Conservation (phyloP, 2,113 vertebrate genomes). For the Catagonus wagneri region DNA sequence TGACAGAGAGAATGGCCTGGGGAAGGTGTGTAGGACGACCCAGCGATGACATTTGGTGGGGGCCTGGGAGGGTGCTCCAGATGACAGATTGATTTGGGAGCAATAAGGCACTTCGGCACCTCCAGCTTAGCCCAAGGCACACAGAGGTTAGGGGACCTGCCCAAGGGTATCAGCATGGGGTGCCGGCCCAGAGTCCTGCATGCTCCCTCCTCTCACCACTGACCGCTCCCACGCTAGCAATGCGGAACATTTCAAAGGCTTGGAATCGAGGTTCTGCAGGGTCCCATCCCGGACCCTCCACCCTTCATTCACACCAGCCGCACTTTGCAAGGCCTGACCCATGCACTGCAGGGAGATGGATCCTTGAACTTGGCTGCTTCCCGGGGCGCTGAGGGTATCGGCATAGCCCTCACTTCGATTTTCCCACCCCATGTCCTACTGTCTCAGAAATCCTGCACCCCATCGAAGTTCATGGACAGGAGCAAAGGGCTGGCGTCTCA, state of each 20-base stretch:
- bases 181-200: neutral
- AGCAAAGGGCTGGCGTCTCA: neutral
- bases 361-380: neutral
- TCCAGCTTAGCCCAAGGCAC: neutral
- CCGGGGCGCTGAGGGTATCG: neutral
- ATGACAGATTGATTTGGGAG: neutral
- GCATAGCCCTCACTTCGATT: neutral
- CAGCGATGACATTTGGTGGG: neutral
- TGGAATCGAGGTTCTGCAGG: neutral
- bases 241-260: neutral
- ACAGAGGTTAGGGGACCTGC: neutral
- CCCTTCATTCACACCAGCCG: neutral
- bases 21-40: neutral
- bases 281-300: too few species aligned
- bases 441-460: neutral
- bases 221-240: neutral
- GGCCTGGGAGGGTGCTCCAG: neutral
- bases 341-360: fast-evolving
- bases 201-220: neutral
- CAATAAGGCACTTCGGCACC: neutral
- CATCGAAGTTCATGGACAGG: neutral
- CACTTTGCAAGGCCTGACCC: neutral
- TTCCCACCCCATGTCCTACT: fast-evolving
- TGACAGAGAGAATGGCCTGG: neutral
- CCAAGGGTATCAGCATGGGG: neutral